phyloP scores from a whole-genome alignment of 1,140 invertebrate genomes.

The Trichogramma pretiosum region DNA sequence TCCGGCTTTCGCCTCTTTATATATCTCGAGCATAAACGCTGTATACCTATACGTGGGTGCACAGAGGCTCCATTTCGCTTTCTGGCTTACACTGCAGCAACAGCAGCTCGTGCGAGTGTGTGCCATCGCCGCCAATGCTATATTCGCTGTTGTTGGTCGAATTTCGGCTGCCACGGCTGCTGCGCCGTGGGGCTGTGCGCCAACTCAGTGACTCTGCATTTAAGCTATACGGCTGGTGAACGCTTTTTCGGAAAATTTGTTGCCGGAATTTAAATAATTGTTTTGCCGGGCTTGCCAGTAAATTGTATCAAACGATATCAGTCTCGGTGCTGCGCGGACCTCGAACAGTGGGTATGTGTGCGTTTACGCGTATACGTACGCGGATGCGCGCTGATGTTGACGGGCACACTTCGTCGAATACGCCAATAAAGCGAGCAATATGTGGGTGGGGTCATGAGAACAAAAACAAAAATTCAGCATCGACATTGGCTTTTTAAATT shows the following conservation, averaged over 20 bases:
- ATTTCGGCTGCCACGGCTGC: too few relatives aligned
- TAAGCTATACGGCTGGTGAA: constrained; percentile 36
- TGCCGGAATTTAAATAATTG: constrained; percentile 44
- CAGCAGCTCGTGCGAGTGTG: too few relatives aligned
- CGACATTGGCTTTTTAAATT: constrained; percentile 18
- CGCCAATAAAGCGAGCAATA: constrained; percentile 33
- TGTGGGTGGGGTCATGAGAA: not conserved
- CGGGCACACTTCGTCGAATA: constrained; percentile 31
- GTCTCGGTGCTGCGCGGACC: constrained; percentile 21
- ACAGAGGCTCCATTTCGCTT: too few relatives aligned
- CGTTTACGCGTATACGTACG: too few relatives aligned
- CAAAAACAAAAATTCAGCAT: constrained; percentile 24
- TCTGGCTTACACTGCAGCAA: too few relatives aligned
- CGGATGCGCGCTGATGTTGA: constrained; percentile 25
- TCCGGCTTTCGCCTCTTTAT: too few relatives aligned
- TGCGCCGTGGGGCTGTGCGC: too few relatives aligned
- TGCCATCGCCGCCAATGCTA: too few relatives aligned
- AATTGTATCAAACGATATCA: constrained; percentile 32
- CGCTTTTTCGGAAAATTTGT: constrained; percentile 41
- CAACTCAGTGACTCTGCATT: constrained; percentile 28
- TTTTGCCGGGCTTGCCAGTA: constrained; percentile 40
- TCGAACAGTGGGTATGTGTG: too few relatives aligned
- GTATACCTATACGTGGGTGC: too few relatives aligned
- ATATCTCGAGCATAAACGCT: too few relatives aligned
- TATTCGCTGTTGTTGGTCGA: too few relatives aligned